Percentiles rank a stretch among this genome's conserved stretches.
Conservation (phyloP, 2,797 vertebrate species). For the Coregonus suidteri region DNA sequence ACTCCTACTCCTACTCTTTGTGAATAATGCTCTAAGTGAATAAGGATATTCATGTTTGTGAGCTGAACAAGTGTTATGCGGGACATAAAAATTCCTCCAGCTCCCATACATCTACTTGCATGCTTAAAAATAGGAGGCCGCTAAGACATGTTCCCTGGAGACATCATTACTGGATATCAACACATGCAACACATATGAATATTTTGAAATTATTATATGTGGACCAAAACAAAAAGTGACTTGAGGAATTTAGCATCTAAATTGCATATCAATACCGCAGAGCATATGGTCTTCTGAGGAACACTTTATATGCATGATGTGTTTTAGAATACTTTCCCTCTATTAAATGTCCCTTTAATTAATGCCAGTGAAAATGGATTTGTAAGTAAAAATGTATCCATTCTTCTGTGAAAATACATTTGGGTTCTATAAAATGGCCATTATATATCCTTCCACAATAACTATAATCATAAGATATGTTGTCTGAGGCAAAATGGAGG, state of each 20-base stretch:
- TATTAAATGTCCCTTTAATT: background rate
- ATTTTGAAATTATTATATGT: background rate
- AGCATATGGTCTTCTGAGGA: background rate
- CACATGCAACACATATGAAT: background rate
- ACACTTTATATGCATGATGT: background rate
- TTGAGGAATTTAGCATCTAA: background rate
- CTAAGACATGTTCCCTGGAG: background rate
- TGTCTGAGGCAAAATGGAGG: slow-evolving; percentile 14
- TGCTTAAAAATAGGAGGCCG: background rate
- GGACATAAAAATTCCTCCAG: background rate
- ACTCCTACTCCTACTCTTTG: background rate
- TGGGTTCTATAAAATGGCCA: background rate
- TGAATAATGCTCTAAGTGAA: background rate
- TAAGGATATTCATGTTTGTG: background rate
- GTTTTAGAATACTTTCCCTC: background rate
- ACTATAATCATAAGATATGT: background rate
- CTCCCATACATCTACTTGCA: background rate
- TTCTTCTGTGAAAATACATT: background rate
- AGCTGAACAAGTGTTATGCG: background rate
- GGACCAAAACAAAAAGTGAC: background rate
- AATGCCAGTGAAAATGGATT: background rate
- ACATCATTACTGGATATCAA: background rate
- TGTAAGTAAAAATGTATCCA: background rate
- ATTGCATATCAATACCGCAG: background rate
- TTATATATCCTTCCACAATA: background rate